These are phyloP conservation scores for Idaea dimidiata DNA, from an alignment of 2,888 invertebrate genomes.

Conservation along the genomic window DNA sequence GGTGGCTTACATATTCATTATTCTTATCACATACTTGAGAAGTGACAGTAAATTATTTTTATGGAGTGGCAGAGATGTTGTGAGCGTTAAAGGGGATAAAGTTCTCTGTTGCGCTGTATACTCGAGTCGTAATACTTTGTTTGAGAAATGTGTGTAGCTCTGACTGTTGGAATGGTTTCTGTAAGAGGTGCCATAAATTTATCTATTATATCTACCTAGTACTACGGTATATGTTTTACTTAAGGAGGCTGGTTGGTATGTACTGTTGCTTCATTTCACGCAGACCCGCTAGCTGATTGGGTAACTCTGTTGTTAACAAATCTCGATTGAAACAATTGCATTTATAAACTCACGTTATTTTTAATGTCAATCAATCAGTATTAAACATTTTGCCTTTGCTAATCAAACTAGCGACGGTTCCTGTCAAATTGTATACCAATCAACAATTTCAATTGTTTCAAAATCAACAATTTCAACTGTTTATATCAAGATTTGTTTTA, in stretches of 20 bases:
- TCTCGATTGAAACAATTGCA: neutral
- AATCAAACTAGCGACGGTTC: too few species aligned
- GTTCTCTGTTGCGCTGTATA: neutral
- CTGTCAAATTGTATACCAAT: too few species aligned
- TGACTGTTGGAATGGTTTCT: neutral
- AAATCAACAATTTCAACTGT: too few species aligned
- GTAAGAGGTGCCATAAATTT: neutral
- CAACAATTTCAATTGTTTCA: too few species aligned
- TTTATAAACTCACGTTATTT: too few species aligned
- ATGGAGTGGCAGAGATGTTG: constrained; percentile 4
- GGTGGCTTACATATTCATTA: constrained; percentile 2
- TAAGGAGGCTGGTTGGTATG: neutral
- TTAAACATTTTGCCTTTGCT: too few species aligned
- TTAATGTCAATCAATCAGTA: too few species aligned
- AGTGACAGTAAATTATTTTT: constrained; percentile 15
- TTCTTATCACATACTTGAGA: constrained; percentile 13
- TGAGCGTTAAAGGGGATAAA: neutral
- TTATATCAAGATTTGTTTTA: too few species aligned
- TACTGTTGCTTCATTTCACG: neutral
- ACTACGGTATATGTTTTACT: neutral
- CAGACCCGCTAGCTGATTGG: too few species aligned
- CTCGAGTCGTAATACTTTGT: neutral
- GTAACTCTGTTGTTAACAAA: too few species aligned
- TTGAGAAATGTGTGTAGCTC: neutral
- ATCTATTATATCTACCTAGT: neutral